Base-by-base conservation (phyloP, 2,113 vertebrate genomes). In the Indicator maculatus region DNA sequence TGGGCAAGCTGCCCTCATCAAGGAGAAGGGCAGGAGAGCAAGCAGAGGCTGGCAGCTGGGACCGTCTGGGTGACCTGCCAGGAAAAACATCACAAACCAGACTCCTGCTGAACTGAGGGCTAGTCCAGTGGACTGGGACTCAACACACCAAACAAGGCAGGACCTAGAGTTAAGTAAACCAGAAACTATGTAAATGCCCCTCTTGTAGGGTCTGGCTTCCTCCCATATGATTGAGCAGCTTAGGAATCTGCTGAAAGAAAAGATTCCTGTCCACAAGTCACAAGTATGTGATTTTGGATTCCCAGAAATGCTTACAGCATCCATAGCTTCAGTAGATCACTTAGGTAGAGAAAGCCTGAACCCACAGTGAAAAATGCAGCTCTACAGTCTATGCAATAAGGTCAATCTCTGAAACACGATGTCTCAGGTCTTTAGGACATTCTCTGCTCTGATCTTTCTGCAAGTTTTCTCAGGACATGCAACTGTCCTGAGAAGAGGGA, bases 31-130 rank as follows among this genome's bases (percentile, higher is more conserved):
- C 70, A 50, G 11, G 66, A 69, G 45, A 26, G 74, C 31, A 53
- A 59, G 5, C 2, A 26, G 81, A 39, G 26, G 11, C 36, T 52
- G 0, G 2, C 28, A 70, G 28, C 24, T 36, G 61, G 30, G 38
- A 28, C 11, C 3, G 1, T 13, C 7, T 8, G 59, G 53, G 41
- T 64, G 75, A 70, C 21, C 2, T 0, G 1, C 31, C 44, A 63
- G 36, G 61, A 41, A 28, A 82, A 50, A 70, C 18, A 28, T 17
- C 53, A 45, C 6, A 7, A 56, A 9, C 5, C 20, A 44, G 14
- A 2, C 8, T 56, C 8, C 11, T 41, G 36, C 8, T 36, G 36
- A 36, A 36, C 36, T 36, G 36, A 36, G 36, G 36, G 36, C 36
- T 36, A 8, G 36, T 53, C 27, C 47, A 14, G 44, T 33, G 87